Evolutionary conservation across 92 coral and sea anemone genomes (phyloP), one percentile per base, ranked within the genome.

Genomic region (Zoanthus gigantus): DNA sequence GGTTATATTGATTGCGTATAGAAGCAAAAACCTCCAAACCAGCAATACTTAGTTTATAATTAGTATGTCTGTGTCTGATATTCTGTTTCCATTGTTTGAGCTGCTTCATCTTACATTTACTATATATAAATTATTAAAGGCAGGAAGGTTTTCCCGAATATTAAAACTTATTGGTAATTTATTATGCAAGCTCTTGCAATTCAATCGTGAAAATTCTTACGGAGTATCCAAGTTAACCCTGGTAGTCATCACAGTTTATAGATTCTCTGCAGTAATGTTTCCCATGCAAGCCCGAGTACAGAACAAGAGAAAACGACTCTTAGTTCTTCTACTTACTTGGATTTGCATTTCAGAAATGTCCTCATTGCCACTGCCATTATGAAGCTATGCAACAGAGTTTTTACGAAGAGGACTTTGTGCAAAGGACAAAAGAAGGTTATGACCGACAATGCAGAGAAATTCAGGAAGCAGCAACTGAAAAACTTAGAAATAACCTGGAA

Each of bases 361-460:
- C 91, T 23, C 91, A 91, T 53, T 91, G 91, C 71, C 85, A 82
- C 48, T 79, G 88, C 66, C 87, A 42, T 74, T 85, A 57, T 29
- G 76, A 82, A 58, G 88, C 85, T 65, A 87, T 91, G 72, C 91
- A 91, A 75, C 63, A 67, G 7, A 67, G 57, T 52, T 72, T 87
- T 80, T n/a, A 46, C 23, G 94, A 91, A 83, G 92, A 61, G 17
- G 83, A 91, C 29, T 88, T 86, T 73, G 45, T 83, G n/a, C 79
- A 50, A 60, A 71, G 94, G 58, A 83, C 87, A 17, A 78, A 66
- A 60, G 91, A 76, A 44, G 66, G 53, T n/a, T 73, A 83, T 75
- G 79, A 28, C 10, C 50, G 78, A 14, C 94, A 85, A 45, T 84
- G 89, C 60, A 42, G 79, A 63, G 90, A 77, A 42, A 78, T 91